phyloP scores from a whole-genome alignment of 1,140 invertebrate genomes.

The Cyphomyrmex costatus region DNA sequence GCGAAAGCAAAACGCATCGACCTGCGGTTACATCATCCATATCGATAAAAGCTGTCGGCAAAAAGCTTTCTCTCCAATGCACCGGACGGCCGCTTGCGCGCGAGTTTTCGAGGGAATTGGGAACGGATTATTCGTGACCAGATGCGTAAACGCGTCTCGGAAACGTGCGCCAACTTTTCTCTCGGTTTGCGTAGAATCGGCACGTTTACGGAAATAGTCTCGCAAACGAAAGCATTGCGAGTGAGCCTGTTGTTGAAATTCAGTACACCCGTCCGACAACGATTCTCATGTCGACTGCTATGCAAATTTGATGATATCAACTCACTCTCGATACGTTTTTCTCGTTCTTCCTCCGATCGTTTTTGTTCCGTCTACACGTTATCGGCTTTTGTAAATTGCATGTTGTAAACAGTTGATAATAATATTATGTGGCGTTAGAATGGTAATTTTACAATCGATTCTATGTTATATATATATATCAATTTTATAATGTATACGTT shows the following conservation, averaged over 20 bases:
- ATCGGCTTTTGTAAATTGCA: conserved; percentile 22
- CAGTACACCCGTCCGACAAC: conserved; percentile 73
- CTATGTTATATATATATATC: too few relatives aligned
- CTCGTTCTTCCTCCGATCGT: conserved; percentile 17
- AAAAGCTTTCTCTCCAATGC: conserved; percentile 23
- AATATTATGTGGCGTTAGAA: background rate
- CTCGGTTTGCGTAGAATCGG: background rate
- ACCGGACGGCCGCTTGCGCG: background rate
- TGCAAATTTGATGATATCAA: conserved; percentile 81
- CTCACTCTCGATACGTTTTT: conserved; percentile 63
- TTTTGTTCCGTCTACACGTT: conserved; percentile 32
- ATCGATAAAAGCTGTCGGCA: conserved; percentile 34
- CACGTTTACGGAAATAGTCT: conserved; percentile 23
- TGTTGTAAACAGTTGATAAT: conserved; percentile 11
- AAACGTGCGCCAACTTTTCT: conserved; percentile 31
- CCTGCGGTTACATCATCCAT: conserved; percentile 40
- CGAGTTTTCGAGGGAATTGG: conserved; percentile 53
- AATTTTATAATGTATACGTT: too few relatives aligned
- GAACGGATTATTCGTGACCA: conserved; percentile 64
- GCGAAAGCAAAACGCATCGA: conserved; percentile 32
- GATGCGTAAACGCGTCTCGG: conserved; percentile 57
- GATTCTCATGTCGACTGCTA: conserved; percentile 79
- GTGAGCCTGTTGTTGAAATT: conserved; percentile 78
- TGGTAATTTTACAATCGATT: background rate
- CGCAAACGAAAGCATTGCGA: conserved; percentile 30